Base-by-base conservation (phyloP, 2,113 vertebrate species). In the Saccopteryx leptura region DNA sequence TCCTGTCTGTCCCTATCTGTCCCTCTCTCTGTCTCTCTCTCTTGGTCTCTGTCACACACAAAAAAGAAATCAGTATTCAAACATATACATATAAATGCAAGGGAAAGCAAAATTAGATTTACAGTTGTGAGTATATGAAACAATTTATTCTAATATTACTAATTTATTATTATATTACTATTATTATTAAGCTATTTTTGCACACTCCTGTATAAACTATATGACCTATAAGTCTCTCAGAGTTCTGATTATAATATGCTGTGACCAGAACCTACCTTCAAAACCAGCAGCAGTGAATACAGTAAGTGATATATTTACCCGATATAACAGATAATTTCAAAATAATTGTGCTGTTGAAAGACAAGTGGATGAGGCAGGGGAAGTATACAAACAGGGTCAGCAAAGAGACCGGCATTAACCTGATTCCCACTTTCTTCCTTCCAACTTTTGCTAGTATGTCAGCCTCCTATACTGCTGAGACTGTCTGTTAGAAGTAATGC, bases 401-500 rank as follows among this genome's bases (percentile, higher is more conserved):
- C 83, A 94, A 39, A 90, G 72, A 89, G 80, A 88, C 26, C 85
- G 88, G 74, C 23, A 81, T 79, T 96, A 96, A 94, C 33, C 91
- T 66, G 9, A 92, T 97, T 95, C 66, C 87, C 75, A 84, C 93
- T 97, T 98, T 95, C 82, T 96, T 91, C 31, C 50, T 97, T 97
- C 33, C 26, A 97, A n/a, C 46, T 95, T 97, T 89, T 48, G 60
- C 89, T 71, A 85, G 69, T 60, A 54, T 95, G 33, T 56, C 93
- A 83, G 89, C 75, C 31, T 94, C 88, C 56, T 95, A 69, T 97
- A 97, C 76, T 96, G 80, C 76, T 80, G 56, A 97, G 46, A 52
- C 80, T 93, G 86, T 56, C 92, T 82, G 0, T 96, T 98, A 97
- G 95, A 97, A 81, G 97, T 63, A 97, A 97, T 97, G 39, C 72